Percentiles rank a stretch among this genome's conserved stretches.
Evolutionary conservation across 2,888 invertebrate species (phyloP).

Genomic region (Synanthedon andrenaeformis): DNA sequence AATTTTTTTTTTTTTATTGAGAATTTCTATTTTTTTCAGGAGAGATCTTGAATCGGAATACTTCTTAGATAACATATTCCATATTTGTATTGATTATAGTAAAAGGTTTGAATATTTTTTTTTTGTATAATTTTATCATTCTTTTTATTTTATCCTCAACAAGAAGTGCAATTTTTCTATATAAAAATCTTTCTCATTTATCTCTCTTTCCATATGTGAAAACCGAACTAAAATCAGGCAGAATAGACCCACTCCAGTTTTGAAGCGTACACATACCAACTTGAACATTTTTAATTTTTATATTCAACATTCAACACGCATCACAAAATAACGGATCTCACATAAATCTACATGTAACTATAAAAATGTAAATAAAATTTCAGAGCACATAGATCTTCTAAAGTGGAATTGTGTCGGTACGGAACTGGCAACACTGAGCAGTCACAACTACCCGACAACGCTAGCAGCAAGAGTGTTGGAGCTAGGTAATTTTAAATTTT

Average conservation of each 20-base stretch:
- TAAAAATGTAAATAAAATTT: constrained; percentile 5
- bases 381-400: constrained; percentile 47
- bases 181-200: too few species aligned
- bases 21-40: constrained; percentile 54
- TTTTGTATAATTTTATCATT: not conserved
- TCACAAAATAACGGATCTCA: too few species aligned
- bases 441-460: constrained; percentile 47
- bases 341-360: too few species aligned
- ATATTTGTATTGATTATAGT: constrained; percentile 76
- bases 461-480: constrained; percentile 45
- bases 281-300: too few species aligned
- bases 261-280: too few species aligned
- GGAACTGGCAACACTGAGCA: constrained; percentile 55
- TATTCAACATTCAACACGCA: too few species aligned
- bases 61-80: constrained; percentile 78
- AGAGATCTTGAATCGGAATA: constrained; percentile 74
- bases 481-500: constrained; percentile 29
- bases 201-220: too few species aligned
- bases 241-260: too few species aligned
- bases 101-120: constrained; percentile 32
- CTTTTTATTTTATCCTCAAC: not conserved
- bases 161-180: not conserved
- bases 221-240: too few species aligned
- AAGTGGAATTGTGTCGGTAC: constrained; percentile 52
- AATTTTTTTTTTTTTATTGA: constrained; percentile 2